These are phyloP conservation scores for Ammodytes marinus DNA, from an alignment of 2,113 vertebrate genomes.

Conservation along the genomic window DNA sequence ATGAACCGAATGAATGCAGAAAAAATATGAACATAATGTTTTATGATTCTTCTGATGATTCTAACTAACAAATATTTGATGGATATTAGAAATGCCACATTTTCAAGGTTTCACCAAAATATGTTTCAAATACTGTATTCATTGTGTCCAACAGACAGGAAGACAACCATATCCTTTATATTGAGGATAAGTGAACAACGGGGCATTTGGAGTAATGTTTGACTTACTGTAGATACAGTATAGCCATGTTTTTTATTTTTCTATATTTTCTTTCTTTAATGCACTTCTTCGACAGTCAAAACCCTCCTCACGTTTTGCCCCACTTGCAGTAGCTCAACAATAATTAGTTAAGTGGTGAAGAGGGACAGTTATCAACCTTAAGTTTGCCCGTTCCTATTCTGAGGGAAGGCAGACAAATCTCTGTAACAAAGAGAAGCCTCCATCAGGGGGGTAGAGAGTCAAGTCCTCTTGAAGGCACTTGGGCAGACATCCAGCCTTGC, in stretches of 20 bases:
- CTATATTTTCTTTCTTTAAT: conserved; percentile 3
- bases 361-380: conserved; percentile 56
- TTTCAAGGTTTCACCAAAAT: not conserved
- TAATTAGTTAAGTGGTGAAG: conserved; percentile 62
- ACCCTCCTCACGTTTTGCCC: conserved; percentile 32
- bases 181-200: not conserved
- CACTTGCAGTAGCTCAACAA: conserved; percentile 22
- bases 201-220: conserved; percentile 5
- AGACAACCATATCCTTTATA: not conserved
- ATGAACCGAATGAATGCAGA: not conserved
- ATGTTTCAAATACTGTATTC: not conserved
- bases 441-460: conserved; percentile 61
- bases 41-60: not conserved
- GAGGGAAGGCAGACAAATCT: conserved; percentile 61
- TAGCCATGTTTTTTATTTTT: conserved; percentile 28
- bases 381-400: conserved; percentile 52
- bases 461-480: conserved; percentile 72
- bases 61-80: too few species aligned
- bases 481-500: conserved; percentile 71
- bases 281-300: conserved; percentile 27
- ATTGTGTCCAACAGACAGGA: not conserved
- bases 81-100: not conserved
- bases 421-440: conserved; percentile 59
- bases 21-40: not conserved
- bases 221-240: not conserved